phyloP scores from a whole-genome alignment of 2,113 vertebrate species.

The Dipodomys spectabilis region DNA sequence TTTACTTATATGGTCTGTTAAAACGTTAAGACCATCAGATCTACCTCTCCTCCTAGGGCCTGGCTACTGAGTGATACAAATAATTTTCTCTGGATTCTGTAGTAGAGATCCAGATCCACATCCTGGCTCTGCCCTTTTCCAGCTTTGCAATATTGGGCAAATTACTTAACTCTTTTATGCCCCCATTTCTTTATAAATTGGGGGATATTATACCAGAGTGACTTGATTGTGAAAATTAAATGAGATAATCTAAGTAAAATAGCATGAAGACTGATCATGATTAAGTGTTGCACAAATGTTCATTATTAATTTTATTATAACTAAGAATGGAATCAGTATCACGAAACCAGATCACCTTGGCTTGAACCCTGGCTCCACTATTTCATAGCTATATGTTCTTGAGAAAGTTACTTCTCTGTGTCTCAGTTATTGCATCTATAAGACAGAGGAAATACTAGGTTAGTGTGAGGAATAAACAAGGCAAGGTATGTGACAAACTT shows the following conservation, averaged over 20 bases:
- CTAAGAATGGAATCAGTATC: not conserved
- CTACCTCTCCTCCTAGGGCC: rapidly evolving
- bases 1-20: not conserved
- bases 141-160: not conserved
- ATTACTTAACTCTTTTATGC: not conserved
- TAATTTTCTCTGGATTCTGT: not conserved
- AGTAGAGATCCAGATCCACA: not conserved
- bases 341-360: not conserved
- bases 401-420: not conserved
- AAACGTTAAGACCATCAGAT: not conserved
- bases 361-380: not conserved
- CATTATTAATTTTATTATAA: not conserved
- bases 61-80: not conserved
- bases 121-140: not conserved
- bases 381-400: not conserved
- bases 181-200: not conserved
- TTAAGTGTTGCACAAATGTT: not conserved
- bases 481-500: not conserved
- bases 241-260: not conserved
- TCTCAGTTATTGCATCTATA: constrained; percentile 1
- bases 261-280: not conserved
- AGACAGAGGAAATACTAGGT: not conserved
- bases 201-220: not conserved
- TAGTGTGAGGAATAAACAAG: not conserved
- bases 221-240: constrained; percentile 9